Percentiles rank a stretch among this genome's conserved stretches.
These are phyloP conservation scores for Diorhabda sublineata DNA, from an alignment of 1,140 invertebrate genomes.

Conservation along the genomic window DNA sequence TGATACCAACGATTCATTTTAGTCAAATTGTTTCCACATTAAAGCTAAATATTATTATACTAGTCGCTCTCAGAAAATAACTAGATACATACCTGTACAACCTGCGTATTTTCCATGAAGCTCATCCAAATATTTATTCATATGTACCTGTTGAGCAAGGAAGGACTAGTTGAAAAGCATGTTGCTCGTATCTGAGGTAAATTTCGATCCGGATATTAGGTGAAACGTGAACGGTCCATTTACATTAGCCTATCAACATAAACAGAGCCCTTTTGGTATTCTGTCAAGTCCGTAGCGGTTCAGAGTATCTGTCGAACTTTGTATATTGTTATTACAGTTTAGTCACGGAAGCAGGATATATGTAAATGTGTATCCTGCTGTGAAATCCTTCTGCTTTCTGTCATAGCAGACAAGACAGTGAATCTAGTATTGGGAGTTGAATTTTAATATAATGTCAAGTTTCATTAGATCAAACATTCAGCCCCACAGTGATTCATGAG, in stretches of 20 bases:
- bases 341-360: conserved; percentile 1
- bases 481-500: too few relatives aligned
- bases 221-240: conserved; percentile 1
- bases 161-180: not conserved
- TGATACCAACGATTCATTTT: too few relatives aligned
- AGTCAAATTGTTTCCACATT: too few relatives aligned
- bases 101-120: not conserved
- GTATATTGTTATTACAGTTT: conserved; percentile 3
- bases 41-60: too few relatives aligned
- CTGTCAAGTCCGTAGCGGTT: not conserved
- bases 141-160: not conserved
- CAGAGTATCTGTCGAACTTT: conserved; percentile 2
- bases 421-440: not conserved
- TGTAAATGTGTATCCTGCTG: conserved; percentile 1
- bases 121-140: not conserved
- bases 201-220: not conserved
- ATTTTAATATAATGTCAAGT: not conserved
- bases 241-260: not conserved
- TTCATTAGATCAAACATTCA: too few relatives aligned
- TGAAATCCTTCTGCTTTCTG: not conserved
- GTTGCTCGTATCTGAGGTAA: not conserved
- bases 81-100: too few relatives aligned
- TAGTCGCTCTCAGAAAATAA: too few relatives aligned
- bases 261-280: conserved; percentile 1
- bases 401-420: not conserved